Evolutionary conservation across 2,113 vertebrate genomes (phyloP), one percentile per base, ranked within the genome.

Genomic region (Ursus arctos): DNA sequence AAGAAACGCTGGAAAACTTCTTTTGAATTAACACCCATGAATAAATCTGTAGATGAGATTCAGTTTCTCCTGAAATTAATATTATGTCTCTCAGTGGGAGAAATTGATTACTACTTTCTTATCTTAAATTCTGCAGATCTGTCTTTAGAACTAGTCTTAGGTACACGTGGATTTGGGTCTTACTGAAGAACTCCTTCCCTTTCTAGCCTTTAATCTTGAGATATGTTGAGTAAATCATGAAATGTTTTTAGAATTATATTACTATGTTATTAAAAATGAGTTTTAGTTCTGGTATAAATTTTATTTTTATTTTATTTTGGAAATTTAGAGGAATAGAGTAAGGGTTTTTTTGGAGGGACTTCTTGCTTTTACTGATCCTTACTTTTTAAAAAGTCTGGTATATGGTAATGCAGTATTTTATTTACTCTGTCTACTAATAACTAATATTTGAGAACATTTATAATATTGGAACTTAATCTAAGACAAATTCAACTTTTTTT

Each of bases 171-270:
- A 55, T 93, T 81, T 33, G 63, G 47, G 22, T 33, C 55, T 43
- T 10, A 59, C 24, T 85, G 53, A 79, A 94, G 74, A 59, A 76
- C n/a, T 79, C 31, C 8, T 79, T 77, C 15, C 28, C 12, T 57
- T 67, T 18, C 16, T 74, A 77, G 63, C 10, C 67, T 67, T 83
- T 83, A 69, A 79, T n/a, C 31, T 36, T 63, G n/a, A 63, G 59
- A 83, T 69, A 53, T 80, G 55, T 95, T 85, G 55, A 89, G 13
- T 49, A 94, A 57, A 6, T 77, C 16, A 47, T 47, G 59, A 88
- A 79, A 21, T 89, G 36, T n/a, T 94, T 85, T 80, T 77, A 79
- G 47, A 87, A 91, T 88, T 95, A n/a, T 86, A 43, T 81, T 87
- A 69, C 22, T 82, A 7, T 94, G 28, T 72, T 80, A 85, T 63